Evolutionary conservation across 2,888 invertebrate genomes (phyloP), one percentile per base, ranked within the genome.

Genomic region (Glaucopsyche alexis): DNA sequence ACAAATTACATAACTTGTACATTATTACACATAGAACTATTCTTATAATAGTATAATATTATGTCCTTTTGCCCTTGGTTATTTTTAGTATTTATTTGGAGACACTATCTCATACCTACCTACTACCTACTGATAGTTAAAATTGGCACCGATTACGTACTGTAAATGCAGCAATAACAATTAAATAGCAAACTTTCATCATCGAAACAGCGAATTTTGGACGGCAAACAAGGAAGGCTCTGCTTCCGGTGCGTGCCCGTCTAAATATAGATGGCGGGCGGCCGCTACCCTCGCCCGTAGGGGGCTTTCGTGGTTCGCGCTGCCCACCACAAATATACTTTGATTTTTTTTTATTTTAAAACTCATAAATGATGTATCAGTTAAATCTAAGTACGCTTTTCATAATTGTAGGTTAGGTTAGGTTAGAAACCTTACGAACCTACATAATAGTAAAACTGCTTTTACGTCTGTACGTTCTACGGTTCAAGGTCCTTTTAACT

Each of bases 191-290:
- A 67, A 67, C 49, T 29, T 19, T 29, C 47, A 29, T 11, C 49
- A 69, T 38, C 45, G 47, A 69, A 49, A 69, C 69, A 67, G 67
- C 40, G 67, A 52, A 66, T 72, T 72, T 67, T 42, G 50, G 50
- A 52, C 67, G 50, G 52, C 50, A 72, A 67, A 72, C 72, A 67
- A 42, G 72, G 67, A 72, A 72, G 72, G 72, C 67, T 72, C 45
- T 76, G 81, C 81, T 84, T 86, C 86, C 85, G 83, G 83, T 84
- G 86, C 84, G 85, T 85, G 85, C 81, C 77, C 73, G 69, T 74
- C 80, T 78, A 78, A 77, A 79, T 79, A 77, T 78, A 78, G 75
- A 74, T 49, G 52, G 73, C 19, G 74, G 74, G 72, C 55, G 74
- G 74, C 38, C 66, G 42, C 42, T 80, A 79, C 77, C 77, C 79